These are phyloP conservation scores for Chrysogorgia sp. DNA, from an alignment of 92 coral and sea anemone genomes.

Conservation along the genomic window DNA sequence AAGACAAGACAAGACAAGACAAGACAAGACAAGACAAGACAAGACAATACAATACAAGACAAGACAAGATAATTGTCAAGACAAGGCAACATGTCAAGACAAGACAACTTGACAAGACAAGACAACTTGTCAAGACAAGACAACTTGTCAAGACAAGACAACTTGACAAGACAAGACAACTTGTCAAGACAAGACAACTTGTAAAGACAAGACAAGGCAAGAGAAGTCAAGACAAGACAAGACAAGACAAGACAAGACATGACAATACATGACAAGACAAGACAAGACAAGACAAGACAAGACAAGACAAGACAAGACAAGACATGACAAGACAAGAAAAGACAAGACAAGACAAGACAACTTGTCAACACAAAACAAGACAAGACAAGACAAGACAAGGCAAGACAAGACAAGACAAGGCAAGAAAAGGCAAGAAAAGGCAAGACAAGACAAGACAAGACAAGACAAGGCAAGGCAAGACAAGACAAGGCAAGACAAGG, in stretches of 20 bases:
- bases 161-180: conserved; percentile 14
- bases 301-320: conserved; percentile 24
- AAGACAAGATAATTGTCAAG: background rate
- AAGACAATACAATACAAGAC: background rate
- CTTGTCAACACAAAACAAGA: conserved; percentile 16
- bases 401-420: conserved; percentile 33
- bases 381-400: conserved; percentile 23
- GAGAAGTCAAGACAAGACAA: no score
- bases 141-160: background rate
- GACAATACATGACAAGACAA: no score
- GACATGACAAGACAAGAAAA: conserved; percentile 17
- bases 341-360: conserved; percentile 34
- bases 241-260: no score
- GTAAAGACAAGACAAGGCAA: no score
- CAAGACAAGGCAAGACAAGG: background rate
- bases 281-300: background rate
- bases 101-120: conserved; percentile 35
- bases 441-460: conserved; percentile 36
- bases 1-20: no score
- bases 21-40: background rate
- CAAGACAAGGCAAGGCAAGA: conserved; percentile 10
- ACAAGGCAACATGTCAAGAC: background rate
- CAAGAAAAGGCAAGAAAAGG: conserved; percentile 2
- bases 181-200: no score
- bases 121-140: conserved; percentile 5